A percentile compares a stretch with the other conserved stretches of the same genome.
These are phyloP conservation scores for Lagria hirta DNA, from an alignment of 2,888 invertebrate genomes.

Conservation along the genomic window DNA sequence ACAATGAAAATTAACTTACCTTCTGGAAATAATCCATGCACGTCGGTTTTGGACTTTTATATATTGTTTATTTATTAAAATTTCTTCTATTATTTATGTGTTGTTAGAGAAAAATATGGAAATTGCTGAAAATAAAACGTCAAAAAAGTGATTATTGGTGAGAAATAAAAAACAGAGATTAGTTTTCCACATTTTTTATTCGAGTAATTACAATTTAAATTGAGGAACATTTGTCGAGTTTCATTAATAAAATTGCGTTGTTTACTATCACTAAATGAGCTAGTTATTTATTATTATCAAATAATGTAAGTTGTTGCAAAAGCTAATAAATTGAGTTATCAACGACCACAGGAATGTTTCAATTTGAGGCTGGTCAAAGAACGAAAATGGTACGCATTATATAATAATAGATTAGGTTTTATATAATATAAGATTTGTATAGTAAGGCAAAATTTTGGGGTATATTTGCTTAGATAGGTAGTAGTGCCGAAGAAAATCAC, in stretches of 20 bases:
- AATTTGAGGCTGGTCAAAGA: too few species aligned
- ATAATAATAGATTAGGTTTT: conserved; percentile 11
- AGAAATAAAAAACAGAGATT: too few species aligned
- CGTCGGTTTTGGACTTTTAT: too few species aligned
- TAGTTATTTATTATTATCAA: conserved; percentile 27
- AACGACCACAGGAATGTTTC: conserved; percentile 10
- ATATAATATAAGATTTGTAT: conserved; percentile 8
- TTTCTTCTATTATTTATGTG: too few species aligned
- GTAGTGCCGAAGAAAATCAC: conserved; percentile 15
- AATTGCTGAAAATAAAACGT: too few species aligned
- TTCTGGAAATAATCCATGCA: too few species aligned
- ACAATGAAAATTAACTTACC: too few species aligned
- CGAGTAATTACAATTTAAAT: conserved; percentile 28
- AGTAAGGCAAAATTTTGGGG: conserved; percentile 25
- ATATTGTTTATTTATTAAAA: too few species aligned
- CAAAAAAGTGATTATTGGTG: too few species aligned
- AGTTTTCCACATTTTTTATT: too few species aligned
- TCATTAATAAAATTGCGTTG: conserved; percentile 41
- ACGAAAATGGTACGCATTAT: too few species aligned
- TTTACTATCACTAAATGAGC: conserved; percentile 38
- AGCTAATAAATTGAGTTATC: conserved; percentile 22
- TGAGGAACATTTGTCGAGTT: conserved; percentile 40
- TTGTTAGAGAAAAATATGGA: too few species aligned
- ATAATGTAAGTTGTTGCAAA: conserved; percentile 25
- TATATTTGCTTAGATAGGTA: conserved; percentile 22